Evolutionary conservation across 35 echinoderm and acorn worm species (phyloP).

Genomic region (Patiria miniata): DNA sequence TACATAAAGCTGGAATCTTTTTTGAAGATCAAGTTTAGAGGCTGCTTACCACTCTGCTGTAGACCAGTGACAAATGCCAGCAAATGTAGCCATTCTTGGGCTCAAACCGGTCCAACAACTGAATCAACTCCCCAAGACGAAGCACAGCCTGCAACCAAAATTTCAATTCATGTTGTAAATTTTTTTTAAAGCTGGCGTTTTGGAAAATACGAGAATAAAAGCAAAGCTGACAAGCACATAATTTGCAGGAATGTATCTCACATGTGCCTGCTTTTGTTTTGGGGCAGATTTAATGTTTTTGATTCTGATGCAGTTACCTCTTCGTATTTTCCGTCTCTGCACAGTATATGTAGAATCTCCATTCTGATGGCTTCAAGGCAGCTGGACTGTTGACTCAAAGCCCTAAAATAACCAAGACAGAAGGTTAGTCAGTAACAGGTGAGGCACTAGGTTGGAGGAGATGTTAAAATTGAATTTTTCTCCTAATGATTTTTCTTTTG

Average conservation of each 20-base stretch:
- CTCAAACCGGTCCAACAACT: slow-evolving; percentile 93
- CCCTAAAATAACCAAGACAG: slow-evolving; percentile 43
- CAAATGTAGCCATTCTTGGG: slow-evolving; percentile 88
- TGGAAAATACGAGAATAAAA: too few relatives aligned
- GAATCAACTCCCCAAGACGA: slow-evolving; percentile 86
- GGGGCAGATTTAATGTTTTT: too few relatives aligned
- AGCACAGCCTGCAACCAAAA: slow-evolving; percentile 60
- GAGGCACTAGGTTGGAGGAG: too few relatives aligned
- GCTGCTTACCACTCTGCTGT: slow-evolving; percentile 88
- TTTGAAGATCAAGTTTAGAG: too few relatives aligned
- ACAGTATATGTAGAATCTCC: slow-evolving; percentile 72
- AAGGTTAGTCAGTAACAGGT: too few relatives aligned
- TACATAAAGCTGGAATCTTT: too few relatives aligned
- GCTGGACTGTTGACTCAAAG: slow-evolving; percentile 73
- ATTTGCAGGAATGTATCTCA: too few relatives aligned
- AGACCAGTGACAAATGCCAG: slow-evolving; percentile 77
- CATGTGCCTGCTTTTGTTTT: too few relatives aligned
- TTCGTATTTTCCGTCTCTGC: slow-evolving; percentile 88
- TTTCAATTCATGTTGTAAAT: neutral
- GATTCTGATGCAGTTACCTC: slow-evolving; percentile 49
- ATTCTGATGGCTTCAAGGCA: slow-evolving; percentile 86
- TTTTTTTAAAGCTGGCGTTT: too few relatives aligned
- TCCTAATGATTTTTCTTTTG: too few relatives aligned
- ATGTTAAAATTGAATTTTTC: too few relatives aligned
- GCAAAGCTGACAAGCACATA: too few relatives aligned